Evolutionary conservation across 1,140 invertebrate genomes (phyloP).

Genomic region (Camponotus pennsylvanicus): DNA sequence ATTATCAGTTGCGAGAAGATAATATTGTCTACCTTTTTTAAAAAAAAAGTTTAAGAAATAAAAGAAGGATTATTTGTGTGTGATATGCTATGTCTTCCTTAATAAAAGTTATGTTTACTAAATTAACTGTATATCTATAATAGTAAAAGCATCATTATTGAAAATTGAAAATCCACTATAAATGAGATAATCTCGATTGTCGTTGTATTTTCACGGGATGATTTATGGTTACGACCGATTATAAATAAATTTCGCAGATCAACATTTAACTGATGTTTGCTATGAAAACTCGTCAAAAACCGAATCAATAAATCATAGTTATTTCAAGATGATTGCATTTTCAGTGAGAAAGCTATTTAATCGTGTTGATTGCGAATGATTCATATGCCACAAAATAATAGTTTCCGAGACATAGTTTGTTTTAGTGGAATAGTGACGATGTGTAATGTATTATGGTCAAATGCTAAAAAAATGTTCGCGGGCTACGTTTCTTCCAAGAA

Average conservation of each 20-base stretch:
- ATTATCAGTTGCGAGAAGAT: no score
- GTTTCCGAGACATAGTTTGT: background rate
- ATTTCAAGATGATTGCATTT: background rate
- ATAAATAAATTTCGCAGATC: constrained; percentile 44
- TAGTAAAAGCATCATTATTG: background rate
- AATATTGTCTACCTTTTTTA: background rate
- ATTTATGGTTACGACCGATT: constrained; percentile 11
- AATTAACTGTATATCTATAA: constrained; percentile 10
- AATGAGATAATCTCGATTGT: background rate
- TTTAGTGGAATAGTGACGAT: background rate
- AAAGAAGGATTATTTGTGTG: background rate
- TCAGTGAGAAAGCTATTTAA: background rate
- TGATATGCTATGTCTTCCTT: background rate
- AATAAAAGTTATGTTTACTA: constrained; percentile 13
- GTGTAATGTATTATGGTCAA: background rate
- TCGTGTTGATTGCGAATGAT: background rate
- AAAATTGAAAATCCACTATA: background rate
- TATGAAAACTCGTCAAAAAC: constrained; percentile 27
- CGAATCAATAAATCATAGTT: constrained; percentile 40
- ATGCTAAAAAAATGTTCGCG: background rate
- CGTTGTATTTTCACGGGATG: background rate
- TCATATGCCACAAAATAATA: background rate
- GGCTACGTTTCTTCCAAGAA: background rate
- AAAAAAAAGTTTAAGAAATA: background rate
- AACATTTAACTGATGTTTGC: constrained; percentile 12